Evolutionary conservation across 2,797 vertebrate species (phyloP).

Genomic region (Chrosomus eos): DNA sequence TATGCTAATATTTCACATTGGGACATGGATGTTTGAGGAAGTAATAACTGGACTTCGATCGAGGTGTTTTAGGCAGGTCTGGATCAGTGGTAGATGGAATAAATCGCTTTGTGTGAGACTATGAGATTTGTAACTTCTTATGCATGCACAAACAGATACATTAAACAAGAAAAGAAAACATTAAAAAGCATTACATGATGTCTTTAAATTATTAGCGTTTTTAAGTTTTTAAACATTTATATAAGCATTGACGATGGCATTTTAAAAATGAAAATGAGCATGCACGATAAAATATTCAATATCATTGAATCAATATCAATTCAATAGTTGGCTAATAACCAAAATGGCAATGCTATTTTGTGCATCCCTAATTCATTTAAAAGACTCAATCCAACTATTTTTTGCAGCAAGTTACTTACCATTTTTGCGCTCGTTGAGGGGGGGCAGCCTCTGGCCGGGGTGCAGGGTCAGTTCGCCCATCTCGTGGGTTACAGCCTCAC

Average conservation of each 20-base stretch:
- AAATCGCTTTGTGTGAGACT: too few relatives aligned
- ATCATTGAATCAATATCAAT: neutral
- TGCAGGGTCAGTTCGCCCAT: constrained; percentile 93
- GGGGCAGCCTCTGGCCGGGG: constrained; percentile 85
- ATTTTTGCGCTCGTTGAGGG: constrained; percentile 93
- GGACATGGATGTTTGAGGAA: too few relatives aligned
- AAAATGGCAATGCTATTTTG: neutral
- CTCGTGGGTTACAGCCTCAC: constrained; percentile 95
- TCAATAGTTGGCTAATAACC: neutral
- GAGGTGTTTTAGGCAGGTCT: neutral
- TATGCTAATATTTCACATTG: too few relatives aligned
- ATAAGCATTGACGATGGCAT: neutral
- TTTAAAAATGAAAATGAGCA: neutral
- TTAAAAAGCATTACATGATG: too few relatives aligned
- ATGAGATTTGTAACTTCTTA: too few relatives aligned
- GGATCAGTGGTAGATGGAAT: neutral
- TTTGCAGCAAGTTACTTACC: constrained; percentile 78
- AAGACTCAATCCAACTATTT: neutral
- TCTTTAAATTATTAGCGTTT: neutral
- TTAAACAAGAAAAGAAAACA: too few relatives aligned
- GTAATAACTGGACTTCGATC: too few relatives aligned
- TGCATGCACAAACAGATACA: too few relatives aligned
- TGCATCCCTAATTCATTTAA: neutral
- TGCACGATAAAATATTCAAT: neutral
- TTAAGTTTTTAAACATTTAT: neutral